Percentiles rank a stretch among this genome's conserved stretches.
Evolutionary conservation across 1,140 invertebrate species (phyloP).

Genomic region (Zaprionus gabonicus): DNA sequence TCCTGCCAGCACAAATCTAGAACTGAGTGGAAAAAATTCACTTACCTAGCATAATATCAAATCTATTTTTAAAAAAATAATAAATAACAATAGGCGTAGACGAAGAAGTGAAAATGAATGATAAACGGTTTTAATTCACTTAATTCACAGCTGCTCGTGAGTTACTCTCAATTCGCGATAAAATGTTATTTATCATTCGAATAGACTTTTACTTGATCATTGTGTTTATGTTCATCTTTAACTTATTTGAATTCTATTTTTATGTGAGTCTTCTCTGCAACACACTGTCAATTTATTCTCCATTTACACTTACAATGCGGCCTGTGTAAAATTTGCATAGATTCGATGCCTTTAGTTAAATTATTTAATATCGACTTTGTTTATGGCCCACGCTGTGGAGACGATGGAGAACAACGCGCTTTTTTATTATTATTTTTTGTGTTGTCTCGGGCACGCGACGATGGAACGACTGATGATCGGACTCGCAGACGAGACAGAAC

Average conservation of each 20-base stretch:
- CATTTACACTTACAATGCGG: constrained; percentile 39
- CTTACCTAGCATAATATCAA: constrained; percentile 13
- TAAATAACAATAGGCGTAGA: not conserved
- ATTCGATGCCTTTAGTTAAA: constrained; percentile 21
- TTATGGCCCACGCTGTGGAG: constrained; percentile 13
- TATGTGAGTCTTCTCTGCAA: not conserved
- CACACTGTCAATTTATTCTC: not conserved
- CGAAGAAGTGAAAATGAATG: not conserved
- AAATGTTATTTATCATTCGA: constrained; percentile 15
- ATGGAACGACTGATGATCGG: constrained; percentile 37
- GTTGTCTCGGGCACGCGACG: constrained; percentile 42
- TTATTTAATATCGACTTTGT: constrained; percentile 27
- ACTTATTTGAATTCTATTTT: not conserved
- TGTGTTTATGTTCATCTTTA: constrained; percentile 1
- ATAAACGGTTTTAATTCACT: constrained; percentile 25
- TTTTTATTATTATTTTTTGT: constrained; percentile 24
- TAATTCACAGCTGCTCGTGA: constrained; percentile 20
- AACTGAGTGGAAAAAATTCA: not conserved
- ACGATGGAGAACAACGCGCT: constrained; percentile 1
- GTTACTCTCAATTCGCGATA: constrained; percentile 7
- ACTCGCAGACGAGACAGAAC: not conserved
- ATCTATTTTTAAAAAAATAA: not conserved
- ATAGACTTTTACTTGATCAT: constrained; percentile 15
- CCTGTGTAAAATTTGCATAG: constrained; percentile 16
- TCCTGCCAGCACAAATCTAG: not conserved